Evolutionary conservation across 2,113 vertebrate genomes (phyloP), one percentile per base, ranked within the genome.

Genomic region (Coregonus clupeaformis): DNA sequence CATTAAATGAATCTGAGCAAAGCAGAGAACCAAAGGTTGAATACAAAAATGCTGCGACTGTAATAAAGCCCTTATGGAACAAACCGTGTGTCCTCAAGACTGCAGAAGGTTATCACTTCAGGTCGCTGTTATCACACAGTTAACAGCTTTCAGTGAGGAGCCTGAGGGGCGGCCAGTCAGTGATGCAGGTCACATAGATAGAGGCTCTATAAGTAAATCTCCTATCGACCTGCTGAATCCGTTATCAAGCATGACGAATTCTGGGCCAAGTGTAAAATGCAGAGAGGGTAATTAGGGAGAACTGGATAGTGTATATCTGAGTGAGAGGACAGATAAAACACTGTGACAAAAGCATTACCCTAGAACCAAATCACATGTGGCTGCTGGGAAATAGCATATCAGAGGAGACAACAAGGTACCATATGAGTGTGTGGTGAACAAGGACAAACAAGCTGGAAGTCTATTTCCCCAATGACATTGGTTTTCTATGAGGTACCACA

Each of bases 311-410:
- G 36, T 25, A 24, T 80, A 86, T 82, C 83, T 85, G 87, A 88
- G 77, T 84, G 87, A 90, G 77, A 79, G 84, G 84, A 82, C 77
- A 88, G 88, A 92, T 90, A 90, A 91, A 91, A 87, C 80, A 76
- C 72, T 84, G 71, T 89, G 87, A 85, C 86, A 90, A 88, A 90
- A 80, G 81, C 80, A 88, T 88, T 89, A 90, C 84, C 77, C 84
- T 64, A 3, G 69, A 77, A 83, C 82, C 60, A 91, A 90, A 89
- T 88, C 79, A 82, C 82, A 88, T 88, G 88, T 84, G 88, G 85
- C 87, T 86, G 84, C 72, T 65, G 80, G 69, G 69, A 86, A 91
- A 89, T 84, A 80, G 87, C 78, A 69, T 18, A 66, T 82, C 70
- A 71, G 76, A 83, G 66, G 74, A 89, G 85, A 86, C 82, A 82